A percentile compares a stretch with the other conserved stretches of the same genome.
phyloP scores from a whole-genome alignment of 2,113 vertebrate genomes.

The Myiagra hebetior region DNA sequence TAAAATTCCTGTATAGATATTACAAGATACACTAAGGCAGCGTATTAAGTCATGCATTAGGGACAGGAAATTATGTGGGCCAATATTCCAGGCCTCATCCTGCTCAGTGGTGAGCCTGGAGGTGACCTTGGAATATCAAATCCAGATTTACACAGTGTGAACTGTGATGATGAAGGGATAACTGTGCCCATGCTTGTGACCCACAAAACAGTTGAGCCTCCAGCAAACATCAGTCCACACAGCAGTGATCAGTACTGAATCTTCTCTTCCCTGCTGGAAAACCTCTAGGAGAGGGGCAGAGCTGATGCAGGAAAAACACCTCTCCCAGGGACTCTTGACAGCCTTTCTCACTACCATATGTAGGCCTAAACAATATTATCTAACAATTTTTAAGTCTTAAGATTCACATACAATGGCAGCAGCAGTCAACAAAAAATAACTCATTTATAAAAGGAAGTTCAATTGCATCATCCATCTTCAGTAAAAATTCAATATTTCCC shows the following conservation, averaged over 20 bases:
- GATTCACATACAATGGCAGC: neutral
- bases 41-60: neutral
- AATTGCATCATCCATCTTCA: constrained; percentile 43
- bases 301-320: neutral
- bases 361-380: neutral
- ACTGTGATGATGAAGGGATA: neutral
- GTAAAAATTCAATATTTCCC: constrained; percentile 63
- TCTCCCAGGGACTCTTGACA: neutral
- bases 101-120: neutral
- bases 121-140: neutral
- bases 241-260: neutral
- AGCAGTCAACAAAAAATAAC: constrained; percentile 54
- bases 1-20: neutral
- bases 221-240: neutral
- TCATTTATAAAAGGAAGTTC: constrained; percentile 61
- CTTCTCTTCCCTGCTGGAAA: neutral
- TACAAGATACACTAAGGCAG: neutral
- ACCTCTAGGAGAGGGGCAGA: neutral
- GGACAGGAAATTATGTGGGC: neutral
- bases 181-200: neutral
- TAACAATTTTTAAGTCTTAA: neutral
- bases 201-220: neutral
- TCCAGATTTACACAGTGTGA: neutral
- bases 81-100: neutral
- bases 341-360: neutral